Evolutionary conservation across 2,113 vertebrate species (phyloP), one percentile per base, ranked within the genome.

Genomic region (Gopherus evgoodei): DNA sequence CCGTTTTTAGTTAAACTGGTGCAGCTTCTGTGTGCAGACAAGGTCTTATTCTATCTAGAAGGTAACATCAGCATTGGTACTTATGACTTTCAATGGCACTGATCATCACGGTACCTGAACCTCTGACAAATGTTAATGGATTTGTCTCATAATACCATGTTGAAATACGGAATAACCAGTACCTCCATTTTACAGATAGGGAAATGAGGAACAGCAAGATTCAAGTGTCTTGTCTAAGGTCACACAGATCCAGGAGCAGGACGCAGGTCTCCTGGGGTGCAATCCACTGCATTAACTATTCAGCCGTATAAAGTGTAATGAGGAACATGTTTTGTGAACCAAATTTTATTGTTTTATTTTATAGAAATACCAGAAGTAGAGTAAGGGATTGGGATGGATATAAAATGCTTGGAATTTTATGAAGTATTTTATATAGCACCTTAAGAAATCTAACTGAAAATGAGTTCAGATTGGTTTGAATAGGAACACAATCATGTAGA

Each of bases 361-460:
- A 50, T 69, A 87, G 69, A 92, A 85, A 27, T 59, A 69, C 21
- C 57, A 59, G 86, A 80, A 11, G 5, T 5, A 1, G 53, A 81
- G 35, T 81, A 29, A 83, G 56, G 1, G 1, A 25, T 75, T 19
- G 35, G 78, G 54, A 54, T 52, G 90, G 76, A 72, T 44, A 49
- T 3, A 21, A 53, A 35, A 42, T 91, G 19, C 72, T 86, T 84
- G 19, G 11, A 79, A 89, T 86, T 90, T 84, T 49, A 81, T 49
- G 91, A 44, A 27, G 25, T 59, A 75, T 87, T 96, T 89, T 17
- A 17, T 83, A 16, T 86, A 82, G 95, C 91, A 69, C 89, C 27
- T 86, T 89, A 76, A 13, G 57, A 59, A 59, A 59, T 59, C 27
- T 29, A 11, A n/a, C 14, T 86, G 75, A 87, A 86, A 86, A 11